Evolutionary conservation across 2,113 vertebrate species (phyloP).

Genomic region (Zosterops japonicus): DNA sequence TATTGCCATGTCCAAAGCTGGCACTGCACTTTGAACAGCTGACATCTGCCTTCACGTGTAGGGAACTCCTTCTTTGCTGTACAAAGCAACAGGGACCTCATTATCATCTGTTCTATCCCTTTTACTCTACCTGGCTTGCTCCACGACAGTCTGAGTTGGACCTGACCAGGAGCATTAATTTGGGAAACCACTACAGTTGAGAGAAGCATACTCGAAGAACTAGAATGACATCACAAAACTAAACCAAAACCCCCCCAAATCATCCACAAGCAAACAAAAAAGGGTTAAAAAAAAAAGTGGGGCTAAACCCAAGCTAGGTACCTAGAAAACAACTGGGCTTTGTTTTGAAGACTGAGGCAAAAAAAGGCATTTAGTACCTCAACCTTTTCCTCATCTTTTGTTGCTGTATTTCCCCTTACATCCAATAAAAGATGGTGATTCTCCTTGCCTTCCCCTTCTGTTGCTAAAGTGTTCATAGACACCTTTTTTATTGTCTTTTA

Average conservation of each 20-base stretch:
- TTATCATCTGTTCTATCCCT: not conserved
- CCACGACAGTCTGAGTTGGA: not conserved
- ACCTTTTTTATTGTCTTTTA: not conserved
- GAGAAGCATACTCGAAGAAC: not conserved
- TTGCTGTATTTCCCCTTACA: not conserved
- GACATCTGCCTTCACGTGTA: not conserved
- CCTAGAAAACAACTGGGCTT: not conserved
- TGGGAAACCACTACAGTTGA: not conserved
- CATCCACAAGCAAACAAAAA: not conserved
- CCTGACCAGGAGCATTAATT: not conserved
- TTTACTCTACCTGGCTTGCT: not conserved
- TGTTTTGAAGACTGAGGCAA: not conserved
- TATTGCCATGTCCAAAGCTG: not conserved
- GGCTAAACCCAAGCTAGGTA: not conserved
- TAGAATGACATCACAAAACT: not conserved
- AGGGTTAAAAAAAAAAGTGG: not conserved
- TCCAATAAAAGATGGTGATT: not conserved
- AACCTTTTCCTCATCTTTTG: not conserved
- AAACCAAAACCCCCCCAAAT: rapidly evolving
- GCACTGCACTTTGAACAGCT: not conserved
- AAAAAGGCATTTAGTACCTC: not conserved
- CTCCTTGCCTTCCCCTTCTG: not conserved
- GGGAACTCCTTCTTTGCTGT: not conserved
- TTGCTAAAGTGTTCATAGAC: not conserved
- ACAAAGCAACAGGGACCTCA: not conserved